Conservation (phyloP, 2,113 vertebrate genomes). For the Phrynocephalus versicolor region DNA sequence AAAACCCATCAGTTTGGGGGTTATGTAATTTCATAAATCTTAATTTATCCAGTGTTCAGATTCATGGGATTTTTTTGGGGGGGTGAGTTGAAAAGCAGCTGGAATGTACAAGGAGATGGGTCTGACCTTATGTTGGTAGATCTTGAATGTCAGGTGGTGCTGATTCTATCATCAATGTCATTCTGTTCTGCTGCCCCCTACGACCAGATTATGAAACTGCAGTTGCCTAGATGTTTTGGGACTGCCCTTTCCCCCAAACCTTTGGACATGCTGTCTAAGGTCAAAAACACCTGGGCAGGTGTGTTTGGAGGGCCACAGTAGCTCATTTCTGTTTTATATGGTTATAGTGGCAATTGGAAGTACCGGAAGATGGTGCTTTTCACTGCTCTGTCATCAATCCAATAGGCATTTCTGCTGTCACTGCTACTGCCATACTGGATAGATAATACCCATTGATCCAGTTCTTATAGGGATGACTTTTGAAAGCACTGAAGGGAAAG, state of each 20-base stretch:
- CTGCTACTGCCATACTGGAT: not conserved
- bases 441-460: not conserved
- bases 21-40: too few relatives aligned
- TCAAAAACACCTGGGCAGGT: not conserved
- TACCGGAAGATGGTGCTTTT: not conserved
- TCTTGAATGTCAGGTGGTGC: not conserved
- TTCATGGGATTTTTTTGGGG: too few relatives aligned
- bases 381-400: not conserved
- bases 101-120: not conserved
- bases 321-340: not conserved
- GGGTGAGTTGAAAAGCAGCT: not conserved
- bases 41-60: too few relatives aligned
- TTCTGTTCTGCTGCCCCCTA: not conserved
- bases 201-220: not conserved
- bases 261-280: not conserved
- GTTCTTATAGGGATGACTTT: not conserved
- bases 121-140: not conserved
- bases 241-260: not conserved
- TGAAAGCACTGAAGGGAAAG: not conserved
- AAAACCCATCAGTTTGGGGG: too few relatives aligned
- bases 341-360: not conserved
- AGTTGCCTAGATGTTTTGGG: not conserved
- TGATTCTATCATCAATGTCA: not conserved
- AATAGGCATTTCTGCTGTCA: not conserved
- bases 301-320: not conserved